Base-by-base conservation (phyloP, 2,888 invertebrate genomes). In the Corythucha ciliata region DNA sequence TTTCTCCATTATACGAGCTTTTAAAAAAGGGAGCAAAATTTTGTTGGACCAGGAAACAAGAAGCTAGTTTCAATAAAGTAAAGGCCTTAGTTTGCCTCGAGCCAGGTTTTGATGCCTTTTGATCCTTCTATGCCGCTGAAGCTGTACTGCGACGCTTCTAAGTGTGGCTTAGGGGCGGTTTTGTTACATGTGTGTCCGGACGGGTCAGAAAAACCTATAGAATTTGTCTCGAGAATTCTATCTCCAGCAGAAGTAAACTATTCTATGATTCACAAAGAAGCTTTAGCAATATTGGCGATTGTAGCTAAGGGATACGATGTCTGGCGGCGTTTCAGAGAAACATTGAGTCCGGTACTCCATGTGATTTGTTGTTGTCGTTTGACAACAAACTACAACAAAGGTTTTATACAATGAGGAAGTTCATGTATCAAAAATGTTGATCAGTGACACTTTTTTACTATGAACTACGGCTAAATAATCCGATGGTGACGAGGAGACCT, bases 241-340 rank as follows among this genome's bases (percentile, higher is more conserved):
- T 57, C 59, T 1, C 55, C 54, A 41, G 60, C 63, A 6, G 65
- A 67, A 57, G 59, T 62, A 42, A 64, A 61, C 33, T 65, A 66
- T 55, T 62, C 63, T 2, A 62, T 62, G 3, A 60, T 66, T n/a
- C 62, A 66, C 48, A 57, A 59, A 29, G 66, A 67, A 55, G 63
- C 64, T 1, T 57, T 66, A 39, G 63, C 65, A 5, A 66, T 67
- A 52, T n/a, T n/a, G n/a, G n/a, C n/a, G n/a, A n/a, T n/a, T n/a
- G n/a, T n/a, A n/a, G n/a, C n/a, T n/a, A n/a, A n/a, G n/a, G n/a
- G n/a, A n/a, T n/a, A n/a, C n/a, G n/a, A n/a, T n/a, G n/a, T n/a
- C n/a, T n/a, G n/a, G n/a, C n/a, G n/a, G n/a, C n/a, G n/a, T n/a
- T n/a, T n/a, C n/a, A n/a, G n/a, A n/a, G n/a, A n/a, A n/a, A n/a